These are phyloP conservation scores for Lota lota DNA, from an alignment of 2,113 vertebrate genomes.

Conservation along the genomic window DNA sequence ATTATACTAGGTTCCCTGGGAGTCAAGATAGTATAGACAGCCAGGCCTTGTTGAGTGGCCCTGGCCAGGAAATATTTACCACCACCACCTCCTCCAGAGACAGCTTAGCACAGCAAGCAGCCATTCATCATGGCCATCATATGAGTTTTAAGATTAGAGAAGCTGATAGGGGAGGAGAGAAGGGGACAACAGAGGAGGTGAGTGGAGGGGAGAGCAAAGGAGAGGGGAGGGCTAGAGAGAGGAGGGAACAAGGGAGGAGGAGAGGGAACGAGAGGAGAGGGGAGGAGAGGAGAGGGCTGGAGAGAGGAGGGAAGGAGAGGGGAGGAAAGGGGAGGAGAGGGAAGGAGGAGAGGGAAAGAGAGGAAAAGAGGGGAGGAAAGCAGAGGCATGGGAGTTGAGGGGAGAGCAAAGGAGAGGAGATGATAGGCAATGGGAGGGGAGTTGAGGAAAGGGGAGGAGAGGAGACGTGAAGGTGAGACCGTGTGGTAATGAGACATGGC, in stretches of 20 bases:
- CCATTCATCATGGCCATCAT: conserved; percentile 62
- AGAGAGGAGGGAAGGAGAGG: too few species aligned
- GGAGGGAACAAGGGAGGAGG: neutral
- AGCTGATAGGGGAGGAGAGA: neutral
- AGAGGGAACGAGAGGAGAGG: neutral
- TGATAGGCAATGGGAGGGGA: too few species aligned
- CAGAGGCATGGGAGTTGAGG: neutral
- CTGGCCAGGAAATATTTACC: conserved; percentile 76
- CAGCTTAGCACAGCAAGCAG: conserved; percentile 45
- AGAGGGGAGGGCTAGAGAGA: neutral
- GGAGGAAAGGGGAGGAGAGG: too few species aligned
- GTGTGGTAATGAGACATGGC: neutral
- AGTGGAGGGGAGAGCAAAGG: neutral
- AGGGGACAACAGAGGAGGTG: conserved; percentile 4
- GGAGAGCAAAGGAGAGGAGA: too few species aligned
- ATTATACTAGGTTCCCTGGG: neutral
- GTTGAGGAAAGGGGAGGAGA: neutral
- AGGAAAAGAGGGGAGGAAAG: neutral
- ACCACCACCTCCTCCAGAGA: conserved; percentile 61
- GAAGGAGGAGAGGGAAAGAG: neutral
- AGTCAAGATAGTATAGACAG: conserved; percentile 18
- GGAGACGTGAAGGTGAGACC: neutral
- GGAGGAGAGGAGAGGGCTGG: too few species aligned
- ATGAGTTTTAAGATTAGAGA: conserved; percentile 29
- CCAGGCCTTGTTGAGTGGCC: conserved; percentile 35